Evolutionary conservation across 2,888 invertebrate genomes (phyloP).

Genomic region (Oeneis ivallda): DNA sequence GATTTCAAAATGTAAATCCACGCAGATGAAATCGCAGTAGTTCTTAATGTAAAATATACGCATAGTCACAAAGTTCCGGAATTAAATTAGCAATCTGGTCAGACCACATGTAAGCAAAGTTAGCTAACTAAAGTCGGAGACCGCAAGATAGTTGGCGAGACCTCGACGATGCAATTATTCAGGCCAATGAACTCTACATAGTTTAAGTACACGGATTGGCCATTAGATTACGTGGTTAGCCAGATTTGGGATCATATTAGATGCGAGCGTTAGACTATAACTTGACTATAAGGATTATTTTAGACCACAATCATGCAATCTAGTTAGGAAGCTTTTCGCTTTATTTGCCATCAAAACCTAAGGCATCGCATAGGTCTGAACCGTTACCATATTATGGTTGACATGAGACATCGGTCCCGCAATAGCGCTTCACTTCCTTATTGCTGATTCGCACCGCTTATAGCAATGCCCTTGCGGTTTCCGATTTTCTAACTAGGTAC

Average conservation of each 20-base stretch:
- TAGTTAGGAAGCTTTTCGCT: not conserved
- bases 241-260: slow-evolving; percentile 21
- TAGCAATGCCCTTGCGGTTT: too few species aligned
- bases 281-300: not conserved
- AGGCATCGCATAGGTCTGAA: too few species aligned
- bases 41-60: not conserved
- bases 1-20: too few species aligned
- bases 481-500: too few species aligned
- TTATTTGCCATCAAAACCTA: too few species aligned
- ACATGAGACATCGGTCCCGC: too few species aligned
- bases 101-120: slow-evolving; percentile 32
- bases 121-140: slow-evolving; percentile 29
- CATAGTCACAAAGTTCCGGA: not conserved
- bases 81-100: slow-evolving; percentile 12
- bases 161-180: slow-evolving; percentile 32
- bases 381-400: too few species aligned
- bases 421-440: too few species aligned
- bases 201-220: slow-evolving; percentile 27
- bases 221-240: slow-evolving; percentile 27
- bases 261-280: slow-evolving; percentile 4
- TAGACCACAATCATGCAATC: not conserved
- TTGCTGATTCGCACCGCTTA: too few species aligned
- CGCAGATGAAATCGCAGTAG: too few species aligned
- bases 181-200: slow-evolving; percentile 35
- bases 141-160: slow-evolving; percentile 35